Percentiles rank a stretch among this genome's conserved stretches.
Conservation (phyloP, 2,888 invertebrate genomes). For the Stegophylla sp. region DNA sequence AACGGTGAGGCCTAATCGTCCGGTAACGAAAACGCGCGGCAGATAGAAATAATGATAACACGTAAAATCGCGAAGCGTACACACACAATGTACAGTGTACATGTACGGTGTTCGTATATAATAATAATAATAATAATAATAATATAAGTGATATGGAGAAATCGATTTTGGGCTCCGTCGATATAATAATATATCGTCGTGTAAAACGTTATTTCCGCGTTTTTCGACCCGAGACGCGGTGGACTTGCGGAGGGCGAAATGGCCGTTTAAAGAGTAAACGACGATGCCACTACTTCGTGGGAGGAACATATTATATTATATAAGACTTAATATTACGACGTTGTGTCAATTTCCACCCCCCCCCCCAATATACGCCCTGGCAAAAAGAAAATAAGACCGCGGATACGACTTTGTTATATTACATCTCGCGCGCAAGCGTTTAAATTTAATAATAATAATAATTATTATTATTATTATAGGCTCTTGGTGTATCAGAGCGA, state of each 20-base stretch:
- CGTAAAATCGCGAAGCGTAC: neutral
- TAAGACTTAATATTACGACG: constrained; percentile 15
- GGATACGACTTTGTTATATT: no score
- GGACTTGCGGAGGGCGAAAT: constrained; percentile 12
- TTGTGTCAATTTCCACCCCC: constrained; percentile 17
- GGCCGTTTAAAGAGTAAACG: constrained; percentile 41
- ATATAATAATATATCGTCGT: constrained; percentile 7
- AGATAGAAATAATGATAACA: constrained; percentile 40
- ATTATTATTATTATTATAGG: no score
- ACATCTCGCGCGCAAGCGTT: no score
- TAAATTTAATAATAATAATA: no score
- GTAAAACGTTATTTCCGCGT: neutral
- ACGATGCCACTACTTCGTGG: neutral
- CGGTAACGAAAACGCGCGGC: constrained; percentile 37
- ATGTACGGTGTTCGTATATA: no score
- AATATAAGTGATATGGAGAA: constrained; percentile 36
- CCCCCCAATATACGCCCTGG: no score
- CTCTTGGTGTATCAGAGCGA: no score
- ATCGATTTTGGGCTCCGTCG: constrained; percentile 34
- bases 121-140: no score
- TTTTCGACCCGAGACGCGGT: constrained; percentile 12
- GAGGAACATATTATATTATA: neutral
- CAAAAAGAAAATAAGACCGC: no score
- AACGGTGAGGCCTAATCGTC: constrained; percentile 26
- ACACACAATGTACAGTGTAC: no score